Base-by-base conservation (phyloP, 1,140 invertebrate genomes). In the Cataglyphis hispanica region DNA sequence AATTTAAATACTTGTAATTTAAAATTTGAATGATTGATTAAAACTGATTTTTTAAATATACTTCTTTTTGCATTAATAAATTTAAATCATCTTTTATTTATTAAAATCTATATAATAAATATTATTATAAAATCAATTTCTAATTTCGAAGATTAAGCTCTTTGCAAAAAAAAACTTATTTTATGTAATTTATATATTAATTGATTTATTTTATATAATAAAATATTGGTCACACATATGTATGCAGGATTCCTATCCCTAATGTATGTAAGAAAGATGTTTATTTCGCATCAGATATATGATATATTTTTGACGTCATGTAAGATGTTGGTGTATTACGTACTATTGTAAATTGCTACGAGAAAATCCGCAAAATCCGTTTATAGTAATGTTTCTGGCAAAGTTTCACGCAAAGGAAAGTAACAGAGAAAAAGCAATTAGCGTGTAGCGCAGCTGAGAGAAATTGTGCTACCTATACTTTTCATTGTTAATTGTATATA, bases 401-500 rank as follows among this genome's bases (percentile, higher is more conserved):
- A 22, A 72, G 46, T 50, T 46, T 37, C 58, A 22, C 19, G 27
- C 10, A 58, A 13, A 34, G 11, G 37, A 46, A 61, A 53, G 13
- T 43, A 25, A 70, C 22, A n/a, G 6, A 43, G 56, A 4, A 80
- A 27, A 77, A 77, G 58, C 46, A 66, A 53, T 64, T 37, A 83
- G 25, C 56, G 56, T 27, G 22, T 31, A 50, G 34, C 19, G 25
- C 72, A 66, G 31, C 31, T 43, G 40, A 31, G 19, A 75, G 46
- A 58, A 74, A 34, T 67, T 27, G 31, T 31, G 25, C 61, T 40
- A 56, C 25, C 34, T 70, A 46, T 46, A 85, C 22, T 81, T 85
- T 69, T 83, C 63, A 31, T 53, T 86, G 63, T 75, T 76, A 81
- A 74, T 40, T 88, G 84, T 89, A 89, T 88, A 91, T 89, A 86